Evolutionary conservation across 53 echinoderm and acorn worm species (phyloP).

Genomic region (Luidia sarsii): DNA sequence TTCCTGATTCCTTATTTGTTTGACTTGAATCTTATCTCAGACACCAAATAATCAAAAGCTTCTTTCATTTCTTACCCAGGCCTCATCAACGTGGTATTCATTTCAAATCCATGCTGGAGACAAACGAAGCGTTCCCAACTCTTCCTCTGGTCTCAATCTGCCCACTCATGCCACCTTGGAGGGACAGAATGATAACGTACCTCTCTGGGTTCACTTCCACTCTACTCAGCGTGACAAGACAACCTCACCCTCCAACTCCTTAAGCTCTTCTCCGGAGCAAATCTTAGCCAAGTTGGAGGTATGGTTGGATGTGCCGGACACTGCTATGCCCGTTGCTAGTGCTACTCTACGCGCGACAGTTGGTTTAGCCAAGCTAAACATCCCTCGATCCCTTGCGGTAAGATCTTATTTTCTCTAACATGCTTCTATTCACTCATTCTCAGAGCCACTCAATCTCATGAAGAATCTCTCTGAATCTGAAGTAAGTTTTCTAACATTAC

Average conservation of each 20-base stretch:
- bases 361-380: slow-evolving; percentile 81
- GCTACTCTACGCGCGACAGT: slow-evolving; percentile 64
- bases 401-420: too few species aligned
- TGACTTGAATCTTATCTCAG: too few species aligned
- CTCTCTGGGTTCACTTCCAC: slow-evolving; percentile 72
- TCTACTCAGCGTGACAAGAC: slow-evolving; percentile 35
- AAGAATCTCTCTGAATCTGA: too few species aligned
- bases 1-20: too few species aligned
- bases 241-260: background rate
- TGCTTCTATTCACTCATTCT: too few species aligned
- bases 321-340: slow-evolving; percentile 60
- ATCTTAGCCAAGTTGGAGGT: slow-evolving; percentile 70
- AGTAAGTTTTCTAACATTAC: too few species aligned
- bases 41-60: too few species aligned
- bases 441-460: too few species aligned
- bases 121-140: background rate
- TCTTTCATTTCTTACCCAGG: slow-evolving; percentile 12
- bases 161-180: slow-evolving; percentile 40
- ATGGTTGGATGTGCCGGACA: slow-evolving; percentile 84
- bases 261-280: slow-evolving; percentile 53
- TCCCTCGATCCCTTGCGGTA: slow-evolving; percentile 70
- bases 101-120: slow-evolving; percentile 46
- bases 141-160: slow-evolving; percentile 14
- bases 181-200: slow-evolving; percentile 39
- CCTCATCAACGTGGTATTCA: slow-evolving; percentile 56